phyloP scores from a whole-genome alignment of 2,888 invertebrate genomes.

The Diaperis boleti region DNA sequence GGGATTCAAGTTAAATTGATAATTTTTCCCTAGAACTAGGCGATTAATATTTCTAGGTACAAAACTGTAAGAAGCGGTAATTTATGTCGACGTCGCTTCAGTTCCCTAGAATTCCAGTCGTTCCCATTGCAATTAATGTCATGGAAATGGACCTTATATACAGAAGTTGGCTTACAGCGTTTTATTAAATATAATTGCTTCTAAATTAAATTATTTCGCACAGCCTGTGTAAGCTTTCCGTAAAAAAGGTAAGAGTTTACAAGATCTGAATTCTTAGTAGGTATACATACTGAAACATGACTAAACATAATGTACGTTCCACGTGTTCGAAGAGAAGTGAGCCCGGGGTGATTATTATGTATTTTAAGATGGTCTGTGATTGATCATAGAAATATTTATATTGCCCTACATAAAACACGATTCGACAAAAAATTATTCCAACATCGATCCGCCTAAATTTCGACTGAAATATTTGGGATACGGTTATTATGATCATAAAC shows the following conservation, averaged over 20 bases:
- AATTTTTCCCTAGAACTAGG: slow-evolving; percentile 33
- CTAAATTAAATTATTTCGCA: slow-evolving; percentile 4
- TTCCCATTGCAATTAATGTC: slow-evolving; percentile 23
- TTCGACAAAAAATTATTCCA: too few species aligned
- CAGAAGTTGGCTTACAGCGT: slow-evolving; percentile 8
- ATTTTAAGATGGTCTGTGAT: too few species aligned
- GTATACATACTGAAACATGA: slow-evolving; percentile 8
- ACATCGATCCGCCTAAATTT: too few species aligned
- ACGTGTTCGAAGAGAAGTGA: background rate
- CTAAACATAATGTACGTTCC: background rate
- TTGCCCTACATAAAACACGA: too few species aligned
- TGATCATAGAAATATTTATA: too few species aligned
- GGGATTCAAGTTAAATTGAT: slow-evolving; percentile 38
- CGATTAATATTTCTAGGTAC: slow-evolving; percentile 37
- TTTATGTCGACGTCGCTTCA: slow-evolving; percentile 23
- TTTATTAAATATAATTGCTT: slow-evolving; percentile 31
- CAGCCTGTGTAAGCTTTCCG: background rate
- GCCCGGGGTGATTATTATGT: too few species aligned
- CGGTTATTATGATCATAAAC: too few species aligned
- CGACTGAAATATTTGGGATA: too few species aligned
- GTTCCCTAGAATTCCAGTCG: slow-evolving; percentile 31
- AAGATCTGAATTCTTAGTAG: background rate
- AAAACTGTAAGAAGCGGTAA: slow-evolving; percentile 25
- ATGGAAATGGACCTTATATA: slow-evolving; percentile 7
- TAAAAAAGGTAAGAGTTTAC: slow-evolving; percentile 15